Percentiles rank a stretch among this genome's conserved stretches.
Conservation (phyloP, 2,113 vertebrate species). For the Lathamus discolor region DNA sequence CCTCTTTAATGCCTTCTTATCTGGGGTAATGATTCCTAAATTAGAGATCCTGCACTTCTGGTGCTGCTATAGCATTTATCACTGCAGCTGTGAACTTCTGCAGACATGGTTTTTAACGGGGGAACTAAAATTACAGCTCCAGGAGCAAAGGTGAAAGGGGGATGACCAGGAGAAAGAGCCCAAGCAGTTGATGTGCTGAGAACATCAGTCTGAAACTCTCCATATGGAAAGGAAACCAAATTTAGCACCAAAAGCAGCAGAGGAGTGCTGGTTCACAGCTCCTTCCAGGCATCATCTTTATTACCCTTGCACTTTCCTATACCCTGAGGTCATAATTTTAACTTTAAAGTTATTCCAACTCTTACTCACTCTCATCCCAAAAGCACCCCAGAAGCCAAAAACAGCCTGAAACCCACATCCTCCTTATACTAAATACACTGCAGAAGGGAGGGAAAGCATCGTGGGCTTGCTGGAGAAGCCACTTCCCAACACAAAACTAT, state of each 20-base stretch:
- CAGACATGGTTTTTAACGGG: background rate
- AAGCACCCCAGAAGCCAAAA: background rate
- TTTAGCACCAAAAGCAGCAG: background rate
- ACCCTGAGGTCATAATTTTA: background rate
- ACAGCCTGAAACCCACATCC: background rate
- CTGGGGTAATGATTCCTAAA: background rate
- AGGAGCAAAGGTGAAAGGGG: background rate
- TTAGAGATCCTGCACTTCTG: background rate
- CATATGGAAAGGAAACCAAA: background rate
- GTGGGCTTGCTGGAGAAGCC: background rate
- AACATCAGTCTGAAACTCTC: background rate
- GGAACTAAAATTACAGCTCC: background rate
- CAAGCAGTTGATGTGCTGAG: background rate
- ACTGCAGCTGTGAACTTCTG: background rate
- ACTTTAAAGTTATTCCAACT: background rate
- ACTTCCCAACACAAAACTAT: fast-evolving
- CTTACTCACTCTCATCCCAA: fast-evolving
- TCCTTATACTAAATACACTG: fast-evolving
- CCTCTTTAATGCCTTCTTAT: background rate
- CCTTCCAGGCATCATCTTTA: fast-evolving
- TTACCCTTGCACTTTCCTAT: background rate
- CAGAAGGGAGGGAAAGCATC: background rate
- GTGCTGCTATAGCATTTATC: background rate
- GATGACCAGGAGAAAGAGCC: background rate
- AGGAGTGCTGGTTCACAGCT: background rate